Evolutionary conservation across 2,113 vertebrate genomes (phyloP), one percentile per base, ranked within the genome.

Genomic region (Haplochromis vanheusdeni): DNA sequence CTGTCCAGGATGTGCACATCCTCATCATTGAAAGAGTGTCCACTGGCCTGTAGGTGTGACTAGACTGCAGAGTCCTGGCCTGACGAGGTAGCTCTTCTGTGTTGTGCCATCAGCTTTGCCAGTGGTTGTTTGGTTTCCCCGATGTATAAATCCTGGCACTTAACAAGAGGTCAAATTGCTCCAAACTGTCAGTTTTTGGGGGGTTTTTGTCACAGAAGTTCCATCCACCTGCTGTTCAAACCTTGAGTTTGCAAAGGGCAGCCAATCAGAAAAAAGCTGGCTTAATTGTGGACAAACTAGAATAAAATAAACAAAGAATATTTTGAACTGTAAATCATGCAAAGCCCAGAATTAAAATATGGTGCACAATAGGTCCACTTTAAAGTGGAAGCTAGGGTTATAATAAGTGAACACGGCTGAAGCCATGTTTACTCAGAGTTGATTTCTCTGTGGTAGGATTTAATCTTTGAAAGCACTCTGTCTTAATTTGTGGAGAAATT

Each of bases 31-130:
- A 6, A 45, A 45, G 42, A 45, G 42, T 45, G 13, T 26, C 26
- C 13, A 45, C 13, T 45, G 40, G 40, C 40, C 40, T 42, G 5
- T 42, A 45, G 42, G 42, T 45, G 12, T 42, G 1, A 31, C 0
- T 3, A 42, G 11, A 42, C 5, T 42, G 11, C 5, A 42, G 40
- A 42, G 5, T 42, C 40, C 40, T 42, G 40, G 40, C 40, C 40
- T 42, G 40, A 42, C 0, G 2, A 42, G 40, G 5, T 0, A 42
- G 11, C 40, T 42, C 40, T 42, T 42, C 26, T 42, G 40, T 47
- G 45, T 8, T 47, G 45, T 17, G 16, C 45, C 16, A 49, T 17
- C 45, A 1, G 4, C 45, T 47, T 47, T 2, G 14, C 6, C 0
- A 47, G 2, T 7, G 45, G 45, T 47, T 47, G 45, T 47, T 47